phyloP scores from a whole-genome alignment of 2,888 invertebrate species.

The Adela reaumurella region DNA sequence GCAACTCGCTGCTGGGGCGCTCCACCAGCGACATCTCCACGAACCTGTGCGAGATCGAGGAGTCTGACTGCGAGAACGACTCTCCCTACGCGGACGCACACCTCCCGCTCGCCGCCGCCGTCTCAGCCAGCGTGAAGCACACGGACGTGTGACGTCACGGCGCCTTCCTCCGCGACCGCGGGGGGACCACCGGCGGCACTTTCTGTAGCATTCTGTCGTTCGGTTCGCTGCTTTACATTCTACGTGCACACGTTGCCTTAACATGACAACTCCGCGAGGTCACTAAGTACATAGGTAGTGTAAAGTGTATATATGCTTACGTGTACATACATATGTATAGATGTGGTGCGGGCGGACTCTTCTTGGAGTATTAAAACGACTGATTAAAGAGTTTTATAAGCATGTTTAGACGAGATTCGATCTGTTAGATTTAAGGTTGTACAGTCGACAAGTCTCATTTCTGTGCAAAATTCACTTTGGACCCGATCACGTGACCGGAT shows the following conservation, averaged over 20 bases:
- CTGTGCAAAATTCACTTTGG: too few species aligned
- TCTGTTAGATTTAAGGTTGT: neutral
- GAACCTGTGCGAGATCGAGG: slow-evolving; percentile 89
- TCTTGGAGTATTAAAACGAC: neutral
- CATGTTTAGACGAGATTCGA: neutral
- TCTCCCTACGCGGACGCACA: slow-evolving; percentile 13
- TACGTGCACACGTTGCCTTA: neutral
- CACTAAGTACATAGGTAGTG: neutral
- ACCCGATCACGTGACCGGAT: too few species aligned
- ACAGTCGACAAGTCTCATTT: too few species aligned
- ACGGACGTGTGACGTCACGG: slow-evolving; percentile 15
- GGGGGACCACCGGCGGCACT: slow-evolving; percentile 10
- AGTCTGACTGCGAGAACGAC: slow-evolving; percentile 70
- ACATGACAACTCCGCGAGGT: neutral
- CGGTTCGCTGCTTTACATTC: neutral
- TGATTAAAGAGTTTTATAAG: neutral
- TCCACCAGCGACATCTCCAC: slow-evolving; percentile 86
- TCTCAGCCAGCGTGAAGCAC: slow-evolving; percentile 10
- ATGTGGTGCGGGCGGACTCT: neutral
- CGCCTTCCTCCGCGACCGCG: slow-evolving; percentile 6
- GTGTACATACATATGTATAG: neutral
- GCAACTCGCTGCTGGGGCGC: slow-evolving; percentile 71
- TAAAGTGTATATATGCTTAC: too few species aligned
- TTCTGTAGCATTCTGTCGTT: too few species aligned
- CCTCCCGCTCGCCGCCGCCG: slow-evolving; percentile 4